Evolutionary conservation across 2,888 invertebrate species (phyloP), one percentile per base, ranked within the genome.

Genomic region (Eupelmus urozonus): DNA sequence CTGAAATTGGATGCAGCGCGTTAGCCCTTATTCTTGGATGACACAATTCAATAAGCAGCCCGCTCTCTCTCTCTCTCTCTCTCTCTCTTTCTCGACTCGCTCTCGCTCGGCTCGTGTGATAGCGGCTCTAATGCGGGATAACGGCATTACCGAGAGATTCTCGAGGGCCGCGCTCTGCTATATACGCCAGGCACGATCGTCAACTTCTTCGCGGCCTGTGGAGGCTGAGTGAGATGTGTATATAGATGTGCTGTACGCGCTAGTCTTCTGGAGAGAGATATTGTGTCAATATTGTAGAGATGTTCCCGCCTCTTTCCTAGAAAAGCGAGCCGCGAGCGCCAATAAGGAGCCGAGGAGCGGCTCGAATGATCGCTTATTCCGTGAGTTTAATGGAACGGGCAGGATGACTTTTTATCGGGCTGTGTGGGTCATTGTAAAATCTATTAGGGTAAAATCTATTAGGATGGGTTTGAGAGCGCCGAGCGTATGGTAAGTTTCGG

Each of bases 1-100:
- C 84, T 86, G 85, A 89, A 89, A 88, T 89, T 89, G 87, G 87
- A 89, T 89, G 88, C 89, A 88, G 85, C 86, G 85, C 83, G 87
- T 87, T 87, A 85, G 85, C 87, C 86, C 86, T 88, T 85, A 86
- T 87, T 87, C 86, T 84, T 84, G 85, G 86, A 88, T 87, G 88
- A 88, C 89, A 88, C 89, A 88, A 88, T 89, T 89, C 88, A 88
- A 89, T 89, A 88, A 89, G 84, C 75, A n/a, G 16, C 80, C 66
- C 79, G 69, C 75, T 62, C 55, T 18, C 25, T 49, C 9, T 27
- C 18, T 16, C 13, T 29, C 20, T 45, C 27, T 42, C 70, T 23
- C 34, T 27, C 9, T 34, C 9, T 9, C 9, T 34, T 9, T 34
- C 16, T 18, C 55, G 25, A 1, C 18, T 45, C 18, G 16, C 63